These are phyloP conservation scores for Pelecanoides urinatrix DNA, from an alignment of 2,113 vertebrate genomes.

Conservation along the genomic window DNA sequence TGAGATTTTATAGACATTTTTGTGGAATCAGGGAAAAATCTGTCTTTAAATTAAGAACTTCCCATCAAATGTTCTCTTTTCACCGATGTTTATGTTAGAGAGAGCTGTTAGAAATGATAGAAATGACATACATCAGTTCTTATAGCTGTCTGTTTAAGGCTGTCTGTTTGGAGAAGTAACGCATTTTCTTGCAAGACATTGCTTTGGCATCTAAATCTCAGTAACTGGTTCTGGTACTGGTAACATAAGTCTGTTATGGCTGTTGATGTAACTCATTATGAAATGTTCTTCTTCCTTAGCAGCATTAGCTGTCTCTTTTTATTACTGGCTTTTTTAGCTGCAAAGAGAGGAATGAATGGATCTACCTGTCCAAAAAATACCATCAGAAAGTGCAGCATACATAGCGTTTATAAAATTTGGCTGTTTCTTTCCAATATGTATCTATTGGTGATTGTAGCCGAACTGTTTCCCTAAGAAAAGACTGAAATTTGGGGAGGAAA, in stretches of 20 bases:
- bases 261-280: slow-evolving; percentile 47
- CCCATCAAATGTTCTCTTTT: neutral
- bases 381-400: neutral
- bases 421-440: neutral
- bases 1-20: neutral
- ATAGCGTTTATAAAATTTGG: neutral
- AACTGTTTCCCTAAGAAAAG: neutral
- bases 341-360: neutral
- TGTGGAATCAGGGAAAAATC: slow-evolving; percentile 13
- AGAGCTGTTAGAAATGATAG: slow-evolving; percentile 40
- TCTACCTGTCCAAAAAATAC: neutral
- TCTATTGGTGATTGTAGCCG: neutral
- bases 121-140: slow-evolving; percentile 54
- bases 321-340: slow-evolving; percentile 9
- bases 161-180: neutral
- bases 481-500: neutral
- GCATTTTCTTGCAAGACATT: neutral
- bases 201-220: slow-evolving; percentile 55
- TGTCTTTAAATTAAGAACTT: neutral
- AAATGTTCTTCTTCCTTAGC: slow-evolving; percentile 25
- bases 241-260: slow-evolving; percentile 48
- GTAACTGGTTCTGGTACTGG: slow-evolving; percentile 54
- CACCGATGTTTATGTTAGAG: neutral
- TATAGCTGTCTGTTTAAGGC: slow-evolving; percentile 34
- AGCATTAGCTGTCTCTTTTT: slow-evolving; percentile 43